phyloP scores from a whole-genome alignment of 2,797 vertebrate genomes.

The Tinamus major region DNA sequence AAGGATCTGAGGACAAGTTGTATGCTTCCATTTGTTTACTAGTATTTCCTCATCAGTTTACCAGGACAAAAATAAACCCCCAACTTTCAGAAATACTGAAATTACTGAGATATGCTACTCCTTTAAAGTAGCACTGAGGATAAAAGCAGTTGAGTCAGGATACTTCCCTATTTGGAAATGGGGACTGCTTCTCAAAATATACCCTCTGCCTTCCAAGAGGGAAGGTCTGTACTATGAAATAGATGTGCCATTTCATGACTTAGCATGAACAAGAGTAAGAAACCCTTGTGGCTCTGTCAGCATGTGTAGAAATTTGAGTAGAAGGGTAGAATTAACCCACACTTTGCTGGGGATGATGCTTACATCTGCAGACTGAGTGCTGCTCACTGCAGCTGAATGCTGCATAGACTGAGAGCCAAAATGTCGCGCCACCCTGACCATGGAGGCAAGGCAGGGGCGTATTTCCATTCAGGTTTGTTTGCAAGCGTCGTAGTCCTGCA shows the following conservation, averaged over 20 bases:
- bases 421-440: rapidly evolving
- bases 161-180: background rate
- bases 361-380: background rate
- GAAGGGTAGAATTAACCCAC: background rate
- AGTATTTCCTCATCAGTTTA: background rate
- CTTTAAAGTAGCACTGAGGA: background rate
- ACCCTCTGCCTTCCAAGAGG: background rate
- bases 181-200: background rate
- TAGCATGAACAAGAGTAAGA: background rate
- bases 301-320: rapidly evolving
- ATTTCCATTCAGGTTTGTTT: background rate
- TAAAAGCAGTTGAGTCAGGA: background rate
- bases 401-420: background rate
- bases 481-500: background rate
- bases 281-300: background rate
- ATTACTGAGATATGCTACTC: background rate
- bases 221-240: background rate
- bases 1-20: background rate
- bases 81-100: background rate
- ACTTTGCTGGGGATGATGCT: background rate
- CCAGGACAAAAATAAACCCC: background rate
- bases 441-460: background rate
- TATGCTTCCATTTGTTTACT: background rate
- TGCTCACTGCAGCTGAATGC: background rate
- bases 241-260: rapidly evolving